Conservation (phyloP, 2,888 invertebrate species). For the Prosopocoilus inquinatus region DNA sequence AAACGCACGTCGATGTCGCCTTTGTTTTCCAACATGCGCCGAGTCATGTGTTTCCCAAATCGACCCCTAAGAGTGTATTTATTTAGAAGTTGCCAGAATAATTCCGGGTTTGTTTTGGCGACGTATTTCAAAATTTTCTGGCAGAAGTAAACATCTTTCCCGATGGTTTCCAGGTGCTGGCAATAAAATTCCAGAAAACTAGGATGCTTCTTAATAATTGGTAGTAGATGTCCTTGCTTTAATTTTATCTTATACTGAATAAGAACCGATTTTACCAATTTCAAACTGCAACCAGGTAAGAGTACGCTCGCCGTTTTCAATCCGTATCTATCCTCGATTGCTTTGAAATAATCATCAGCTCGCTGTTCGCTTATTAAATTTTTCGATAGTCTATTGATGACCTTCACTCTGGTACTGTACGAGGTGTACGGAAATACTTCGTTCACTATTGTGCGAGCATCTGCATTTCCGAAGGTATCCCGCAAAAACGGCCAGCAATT, state of each 20-base stretch:
- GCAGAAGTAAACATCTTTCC: background rate
- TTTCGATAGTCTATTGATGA: conserved; percentile 11
- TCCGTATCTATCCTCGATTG: conserved; percentile 20
- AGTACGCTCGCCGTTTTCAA: conserved; percentile 12
- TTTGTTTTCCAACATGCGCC: background rate
- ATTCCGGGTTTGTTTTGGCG: background rate
- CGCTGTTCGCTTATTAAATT: conserved; percentile 6
- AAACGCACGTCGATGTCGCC: background rate
- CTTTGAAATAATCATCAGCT: conserved; percentile 16
- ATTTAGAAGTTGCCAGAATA: conserved; percentile 4
- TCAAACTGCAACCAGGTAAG: conserved; percentile 15
- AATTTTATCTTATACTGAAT: conserved; percentile 13
- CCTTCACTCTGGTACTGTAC: conserved; percentile 6
- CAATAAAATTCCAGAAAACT: conserved; percentile 15
- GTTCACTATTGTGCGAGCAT: conserved; percentile 6
- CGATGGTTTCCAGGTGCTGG: background rate
- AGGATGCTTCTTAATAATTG: conserved; percentile 17
- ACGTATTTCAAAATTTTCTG: background rate
- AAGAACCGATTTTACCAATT: conserved; percentile 12
- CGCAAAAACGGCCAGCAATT: conserved; percentile 9
- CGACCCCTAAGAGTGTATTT: background rate
- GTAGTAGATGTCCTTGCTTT: conserved; percentile 13
- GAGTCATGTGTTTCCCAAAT: background rate
- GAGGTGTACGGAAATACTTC: conserved; percentile 17
- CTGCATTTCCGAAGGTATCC: conserved; percentile 2